phyloP scores from a whole-genome alignment of 2,797 vertebrate species.

The Amphiprion clarkii region DNA sequence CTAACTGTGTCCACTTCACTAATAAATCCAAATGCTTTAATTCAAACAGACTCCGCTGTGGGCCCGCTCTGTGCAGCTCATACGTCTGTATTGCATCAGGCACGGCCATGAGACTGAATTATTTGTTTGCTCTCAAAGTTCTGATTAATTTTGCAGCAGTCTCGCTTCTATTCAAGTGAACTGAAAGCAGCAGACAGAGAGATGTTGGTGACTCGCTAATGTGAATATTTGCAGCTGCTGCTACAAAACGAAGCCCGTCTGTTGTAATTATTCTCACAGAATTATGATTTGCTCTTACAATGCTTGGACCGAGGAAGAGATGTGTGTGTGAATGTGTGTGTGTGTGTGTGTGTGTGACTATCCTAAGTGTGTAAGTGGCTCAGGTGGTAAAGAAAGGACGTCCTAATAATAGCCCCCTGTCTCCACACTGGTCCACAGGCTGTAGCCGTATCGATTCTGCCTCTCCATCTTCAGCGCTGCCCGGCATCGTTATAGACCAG shows the following conservation, averaged over 20 bases:
- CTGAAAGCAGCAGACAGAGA: conserved; percentile 39
- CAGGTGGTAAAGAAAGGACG: conserved; percentile 81
- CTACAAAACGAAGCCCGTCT: conserved; percentile 27
- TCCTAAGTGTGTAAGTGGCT: conserved; percentile 78
- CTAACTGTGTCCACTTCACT: conserved; percentile 45
- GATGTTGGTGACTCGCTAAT: conserved; percentile 29
- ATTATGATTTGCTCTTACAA: conserved; percentile 16
- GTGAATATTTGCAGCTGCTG: conserved; percentile 19
- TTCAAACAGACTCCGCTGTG: conserved; percentile 51
- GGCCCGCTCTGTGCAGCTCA: neutral
- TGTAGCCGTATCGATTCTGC: conserved; percentile 78
- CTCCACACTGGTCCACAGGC: conserved; percentile 80
- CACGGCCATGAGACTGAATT: conserved; percentile 53
- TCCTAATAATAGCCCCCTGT: conserved; percentile 82
- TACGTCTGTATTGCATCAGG: conserved; percentile 48
- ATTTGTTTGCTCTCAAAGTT: conserved; percentile 66
- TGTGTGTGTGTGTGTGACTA: conserved; percentile 58
- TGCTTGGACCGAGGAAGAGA: conserved; percentile 28
- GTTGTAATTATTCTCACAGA: conserved; percentile 29
- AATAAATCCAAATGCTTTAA: conserved; percentile 54
- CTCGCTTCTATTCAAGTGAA: conserved; percentile 37
- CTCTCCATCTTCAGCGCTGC: conserved; percentile 67
- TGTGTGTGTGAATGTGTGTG: conserved; percentile 22
- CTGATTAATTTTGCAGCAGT: conserved; percentile 66
- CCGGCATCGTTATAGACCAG: conserved; percentile 74